Conservation (phyloP, 2,888 invertebrate genomes). For the Caenorhabditis auriculariae region DNA sequence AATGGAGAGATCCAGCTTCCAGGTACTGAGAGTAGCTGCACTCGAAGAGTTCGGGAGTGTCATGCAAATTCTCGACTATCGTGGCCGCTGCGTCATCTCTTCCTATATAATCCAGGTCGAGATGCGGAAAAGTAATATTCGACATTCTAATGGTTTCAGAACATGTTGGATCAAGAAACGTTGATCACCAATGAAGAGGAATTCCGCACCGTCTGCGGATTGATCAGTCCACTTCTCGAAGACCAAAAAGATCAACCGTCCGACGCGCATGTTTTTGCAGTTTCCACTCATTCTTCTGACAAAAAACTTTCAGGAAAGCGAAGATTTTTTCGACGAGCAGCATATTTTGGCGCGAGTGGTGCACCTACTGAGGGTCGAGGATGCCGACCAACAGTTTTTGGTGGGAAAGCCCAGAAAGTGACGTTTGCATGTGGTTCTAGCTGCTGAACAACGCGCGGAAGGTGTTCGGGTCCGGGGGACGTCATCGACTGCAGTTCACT, state of each 20-base stretch:
- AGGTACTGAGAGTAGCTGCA: slow-evolving; percentile 76
- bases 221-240: slow-evolving; percentile 82
- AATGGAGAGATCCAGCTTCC: neutral
- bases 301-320: slow-evolving; percentile 12
- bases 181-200: slow-evolving; percentile 84
- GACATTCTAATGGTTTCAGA: slow-evolving; percentile 15
- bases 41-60: slow-evolving; percentile 84
- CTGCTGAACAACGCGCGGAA: slow-evolving; percentile 86
- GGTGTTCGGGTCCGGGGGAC: slow-evolving; percentile 86
- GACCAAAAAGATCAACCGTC: slow-evolving; percentile 72
- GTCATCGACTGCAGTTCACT: slow-evolving; percentile 82
- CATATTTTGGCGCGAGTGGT: slow-evolving; percentile 77
- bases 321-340: slow-evolving; percentile 76
- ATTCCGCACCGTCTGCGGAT: slow-evolving; percentile 70
- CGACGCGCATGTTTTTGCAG: slow-evolving; percentile 5
- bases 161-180: slow-evolving; percentile 77
- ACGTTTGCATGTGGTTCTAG: slow-evolving; percentile 63
- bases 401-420: slow-evolving; percentile 59
- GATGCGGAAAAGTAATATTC: neutral
- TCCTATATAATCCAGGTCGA: slow-evolving; percentile 76
- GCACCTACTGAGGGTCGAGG: slow-evolving; percentile 66
- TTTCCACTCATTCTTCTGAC: neutral
- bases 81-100: slow-evolving; percentile 79
- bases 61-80: slow-evolving; percentile 83
- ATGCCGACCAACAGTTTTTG: slow-evolving; percentile 71